Conservation (phyloP, 2,113 vertebrate species). For the Naja naja region DNA sequence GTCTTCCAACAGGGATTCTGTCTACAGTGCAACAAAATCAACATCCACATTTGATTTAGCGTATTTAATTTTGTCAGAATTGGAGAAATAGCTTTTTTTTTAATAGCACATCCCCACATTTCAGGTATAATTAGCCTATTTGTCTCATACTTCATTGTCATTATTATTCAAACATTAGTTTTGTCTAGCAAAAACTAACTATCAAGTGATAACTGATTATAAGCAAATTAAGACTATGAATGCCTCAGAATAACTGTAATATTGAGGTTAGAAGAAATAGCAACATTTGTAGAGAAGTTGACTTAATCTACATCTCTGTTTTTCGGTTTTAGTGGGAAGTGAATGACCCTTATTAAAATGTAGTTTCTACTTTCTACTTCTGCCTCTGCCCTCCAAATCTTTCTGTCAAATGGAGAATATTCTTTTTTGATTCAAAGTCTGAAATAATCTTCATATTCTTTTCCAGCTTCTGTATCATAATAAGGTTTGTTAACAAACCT, state of each 20-base stretch:
- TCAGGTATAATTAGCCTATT: background rate
- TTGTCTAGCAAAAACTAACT: background rate
- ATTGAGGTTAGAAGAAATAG: background rate
- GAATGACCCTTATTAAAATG: background rate
- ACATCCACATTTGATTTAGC: background rate
- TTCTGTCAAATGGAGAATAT: background rate
- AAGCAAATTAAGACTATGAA: background rate
- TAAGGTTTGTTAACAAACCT: background rate
- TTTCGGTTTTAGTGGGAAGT: background rate
- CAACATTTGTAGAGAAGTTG: background rate
- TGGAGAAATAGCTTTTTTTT: background rate
- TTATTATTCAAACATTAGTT: background rate
- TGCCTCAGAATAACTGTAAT: background rate
- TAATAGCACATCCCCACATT: background rate
- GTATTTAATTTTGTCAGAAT: background rate
- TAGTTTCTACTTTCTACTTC: background rate
- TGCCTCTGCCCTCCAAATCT: background rate
- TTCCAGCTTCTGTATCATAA: background rate
- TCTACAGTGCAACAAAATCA: conserved; percentile 23
- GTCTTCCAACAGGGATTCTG: conserved; percentile 1
- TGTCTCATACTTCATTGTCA: background rate
- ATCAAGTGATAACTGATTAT: background rate
- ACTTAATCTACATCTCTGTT: background rate
- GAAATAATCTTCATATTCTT: background rate
- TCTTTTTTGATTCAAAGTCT: background rate